Base-by-base conservation (phyloP, 2,888 invertebrate species). In the Tribolium freemani region DNA sequence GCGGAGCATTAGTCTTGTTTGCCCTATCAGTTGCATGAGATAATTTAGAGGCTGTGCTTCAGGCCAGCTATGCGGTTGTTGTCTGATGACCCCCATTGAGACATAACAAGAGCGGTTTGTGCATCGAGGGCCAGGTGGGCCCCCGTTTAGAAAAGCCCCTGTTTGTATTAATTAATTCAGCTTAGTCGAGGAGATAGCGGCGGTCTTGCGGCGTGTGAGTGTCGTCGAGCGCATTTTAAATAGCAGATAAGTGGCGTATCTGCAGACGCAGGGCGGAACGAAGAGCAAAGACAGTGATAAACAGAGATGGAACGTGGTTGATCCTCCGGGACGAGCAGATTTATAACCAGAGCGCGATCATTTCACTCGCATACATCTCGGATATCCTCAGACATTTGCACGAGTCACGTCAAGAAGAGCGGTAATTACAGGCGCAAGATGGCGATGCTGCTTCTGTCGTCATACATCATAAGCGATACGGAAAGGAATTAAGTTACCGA, bases 261-360 rank as follows among this genome's bases (percentile, higher is more conserved):
- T 73, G 46, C 31, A 20, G 46, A 45, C 16, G 77, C 74, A 75
- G 71, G 76, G 72, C 70, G 78, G 75, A 75, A 71, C 72, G 75
- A 74, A 75, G 75, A 74, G 69, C 13, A 56, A 71, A 75, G 83
- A 83, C 83, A 79, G 77, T 83, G 84, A 84, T 83, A 82, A 83
- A 84, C 80, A 75, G 84, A 82, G 84, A 84, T 84, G 81, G 82
- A 77, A 83, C 84, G 84, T 83, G 83, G 81, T 75, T 81, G 83
- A 83, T 84, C 83, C 81, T 77, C 71, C 58, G 77, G 75, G 77
- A 75, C 77, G 73, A 71, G 79, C 80, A 81, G 82, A 84, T 84
- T 84, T 84, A 84, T 83, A 78, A 79, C 81, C 76, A 72, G 78
- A 71, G 78, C 80, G 81, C 82, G 81, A 83, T 82, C 82, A 78